Evolutionary conservation across 2,888 invertebrate species (phyloP).

Genomic region (Anodontia alba): DNA sequence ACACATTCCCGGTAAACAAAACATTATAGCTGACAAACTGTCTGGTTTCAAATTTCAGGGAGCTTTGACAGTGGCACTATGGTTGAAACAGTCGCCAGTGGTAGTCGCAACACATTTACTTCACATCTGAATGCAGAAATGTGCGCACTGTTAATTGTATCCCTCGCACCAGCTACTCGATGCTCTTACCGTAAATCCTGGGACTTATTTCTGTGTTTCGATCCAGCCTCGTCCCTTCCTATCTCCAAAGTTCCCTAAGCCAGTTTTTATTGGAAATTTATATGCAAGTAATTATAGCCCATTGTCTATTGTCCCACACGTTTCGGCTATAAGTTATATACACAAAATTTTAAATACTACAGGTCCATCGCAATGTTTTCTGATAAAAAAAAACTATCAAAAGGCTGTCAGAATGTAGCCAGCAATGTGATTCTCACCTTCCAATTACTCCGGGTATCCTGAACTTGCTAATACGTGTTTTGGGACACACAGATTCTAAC

Average conservation of each 20-base stretch:
- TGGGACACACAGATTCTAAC: neutral
- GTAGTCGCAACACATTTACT: neutral
- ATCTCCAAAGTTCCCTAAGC: no score
- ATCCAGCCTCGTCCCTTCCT: no score
- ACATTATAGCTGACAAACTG: constrained; percentile 25
- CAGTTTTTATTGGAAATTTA: no score
- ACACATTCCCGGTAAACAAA: constrained; percentile 38
- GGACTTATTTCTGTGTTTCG: neutral
- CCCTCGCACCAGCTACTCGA: constrained; percentile 1
- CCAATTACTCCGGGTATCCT: constrained; percentile 13
- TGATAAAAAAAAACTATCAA: neutral
- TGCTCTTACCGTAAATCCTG: neutral
- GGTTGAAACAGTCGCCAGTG: neutral
- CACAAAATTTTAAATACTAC: neutral
- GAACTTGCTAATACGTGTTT: neutral
- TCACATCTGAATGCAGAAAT: neutral
- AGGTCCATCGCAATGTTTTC: neutral
- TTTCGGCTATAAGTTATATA: constrained; percentile 11
- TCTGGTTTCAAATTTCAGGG: constrained; percentile 46
- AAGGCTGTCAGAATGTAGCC: neutral
- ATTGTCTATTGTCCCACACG: constrained; percentile 3
- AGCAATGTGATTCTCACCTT: neutral
- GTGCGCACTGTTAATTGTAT: neutral
- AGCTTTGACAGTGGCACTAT: constrained; percentile 35
- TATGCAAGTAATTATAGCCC: neutral